Conservation (phyloP, 2,888 invertebrate species). For the Drosophila mayaguana region DNA sequence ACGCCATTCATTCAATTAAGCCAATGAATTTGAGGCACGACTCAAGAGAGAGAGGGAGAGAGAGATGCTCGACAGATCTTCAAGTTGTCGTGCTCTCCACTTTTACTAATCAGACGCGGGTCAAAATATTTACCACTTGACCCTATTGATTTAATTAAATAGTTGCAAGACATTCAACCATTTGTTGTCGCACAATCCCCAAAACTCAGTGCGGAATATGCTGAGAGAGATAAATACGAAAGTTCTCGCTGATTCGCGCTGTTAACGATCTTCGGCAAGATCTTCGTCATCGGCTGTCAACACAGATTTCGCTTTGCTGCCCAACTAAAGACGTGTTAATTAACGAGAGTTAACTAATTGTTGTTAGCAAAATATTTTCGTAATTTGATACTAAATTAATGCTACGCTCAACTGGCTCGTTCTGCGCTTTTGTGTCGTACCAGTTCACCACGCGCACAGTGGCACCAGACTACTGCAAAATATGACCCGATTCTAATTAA, state of each 20-base stretch:
- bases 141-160: conserved; percentile 86
- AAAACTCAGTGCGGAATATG: conserved; percentile 17
- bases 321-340: conserved; percentile 83
- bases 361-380: conserved; percentile 85
- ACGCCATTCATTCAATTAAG: conserved; percentile 84
- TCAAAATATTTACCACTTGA: conserved; percentile 86
- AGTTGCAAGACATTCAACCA: conserved; percentile 83
- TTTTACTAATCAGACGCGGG: conserved; percentile 85
- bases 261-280: conserved; percentile 22
- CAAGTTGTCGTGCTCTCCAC: conserved; percentile 55
- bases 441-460: conserved; percentile 52
- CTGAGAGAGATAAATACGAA: background rate
- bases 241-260: conserved; percentile 11
- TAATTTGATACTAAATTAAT: conserved; percentile 85
- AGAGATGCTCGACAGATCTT: conserved; percentile 38
- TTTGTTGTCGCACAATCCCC: conserved; percentile 73
- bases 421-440: conserved; percentile 76
- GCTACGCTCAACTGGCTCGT: conserved; percentile 76
- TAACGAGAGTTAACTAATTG: conserved; percentile 85
- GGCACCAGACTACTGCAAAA: conserved; percentile 7
- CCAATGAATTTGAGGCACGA: conserved; percentile 82
- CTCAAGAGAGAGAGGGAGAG: background rate
- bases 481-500: background rate
- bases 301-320: conserved; percentile 82
- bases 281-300: conserved; percentile 80